These are phyloP conservation scores for Laticauda colubrina DNA, from an alignment of 2,113 vertebrate species.

Conservation along the genomic window DNA sequence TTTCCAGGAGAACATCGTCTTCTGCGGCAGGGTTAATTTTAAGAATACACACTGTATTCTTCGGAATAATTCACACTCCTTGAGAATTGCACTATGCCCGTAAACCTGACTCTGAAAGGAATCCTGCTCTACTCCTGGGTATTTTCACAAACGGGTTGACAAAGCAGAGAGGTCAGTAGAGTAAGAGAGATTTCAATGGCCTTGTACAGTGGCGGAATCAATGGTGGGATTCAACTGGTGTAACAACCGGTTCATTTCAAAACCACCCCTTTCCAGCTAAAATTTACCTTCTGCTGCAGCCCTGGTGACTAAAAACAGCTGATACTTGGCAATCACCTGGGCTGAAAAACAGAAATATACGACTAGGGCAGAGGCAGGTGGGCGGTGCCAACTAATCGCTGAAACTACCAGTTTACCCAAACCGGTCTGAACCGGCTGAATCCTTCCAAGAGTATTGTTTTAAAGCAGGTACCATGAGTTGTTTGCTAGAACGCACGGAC, in stretches of 20 bases:
- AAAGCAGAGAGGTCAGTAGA: neutral
- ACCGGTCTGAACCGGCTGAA: too few relatives aligned
- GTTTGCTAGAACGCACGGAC: neutral
- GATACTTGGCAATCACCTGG: too few relatives aligned
- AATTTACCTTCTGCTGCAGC: too few relatives aligned
- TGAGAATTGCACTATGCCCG: neutral
- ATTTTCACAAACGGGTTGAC: neutral
- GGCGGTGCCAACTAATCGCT: too few relatives aligned
- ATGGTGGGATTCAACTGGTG: too few relatives aligned
- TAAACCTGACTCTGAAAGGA: neutral
- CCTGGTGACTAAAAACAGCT: too few relatives aligned
- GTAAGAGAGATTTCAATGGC: neutral
- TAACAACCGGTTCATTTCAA: too few relatives aligned
- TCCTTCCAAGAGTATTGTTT: neutral
- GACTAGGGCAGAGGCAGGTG: too few relatives aligned
- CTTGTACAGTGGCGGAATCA: neutral
- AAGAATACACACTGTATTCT: neutral
- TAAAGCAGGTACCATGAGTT: rapidly evolving
- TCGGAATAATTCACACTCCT: neutral
- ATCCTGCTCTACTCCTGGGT: neutral
- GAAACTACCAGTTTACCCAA: too few relatives aligned
- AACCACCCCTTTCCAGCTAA: too few relatives aligned
- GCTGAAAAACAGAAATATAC: too few relatives aligned
- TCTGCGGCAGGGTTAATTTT: neutral
- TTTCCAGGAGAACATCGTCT: too few relatives aligned